Evolutionary conservation across 1,140 invertebrate species (phyloP), one percentile per base, ranked within the genome.

Genomic region (Lordiphosa clarofinis): DNA sequence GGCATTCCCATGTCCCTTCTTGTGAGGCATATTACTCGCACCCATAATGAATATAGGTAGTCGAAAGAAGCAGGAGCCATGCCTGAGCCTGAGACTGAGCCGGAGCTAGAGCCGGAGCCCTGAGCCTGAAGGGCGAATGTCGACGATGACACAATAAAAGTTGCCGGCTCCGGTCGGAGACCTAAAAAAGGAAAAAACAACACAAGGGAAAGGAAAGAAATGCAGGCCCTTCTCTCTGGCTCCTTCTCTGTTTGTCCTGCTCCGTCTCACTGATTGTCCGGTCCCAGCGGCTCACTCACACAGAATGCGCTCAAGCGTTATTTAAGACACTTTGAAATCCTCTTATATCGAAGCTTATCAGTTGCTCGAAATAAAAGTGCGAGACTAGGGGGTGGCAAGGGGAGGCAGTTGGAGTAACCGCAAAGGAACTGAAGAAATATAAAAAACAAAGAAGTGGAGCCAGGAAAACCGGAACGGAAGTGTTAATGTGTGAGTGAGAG

Each of bases 241-340:
- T 15, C 2, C 12, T 7, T 50, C 28, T 35, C 10, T 7, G 12
- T 52, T 31, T 37, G 21, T 3, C 53, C 42, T 31, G 4, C 9
- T 28, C 11, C 24, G 57, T 24, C 46, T 31, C 19, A 11, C 21
- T 53, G 49, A 38, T 42, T 21, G 64, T 69, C 40, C 64, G 49
- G 49, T 68, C 56, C 57, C 64, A 62, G 57, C 65, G 57, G 67
- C 52, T 73, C 69, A 73, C 50, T 66, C 70, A 61, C 62, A 73
- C 61, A 67, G 54, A 73, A 73, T 73, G 62, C 70, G 70, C 70
- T 73, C 70, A 73, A 73, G 70, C 70, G 70, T 73, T 73, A 73
- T 73, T 73, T 67, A 73, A 73, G 70, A 73, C 70, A 73, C 70
- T 73, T 73, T 73, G 62, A 73, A 73, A 73, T 73, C 70, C 70